Evolutionary conservation across 2,113 vertebrate species (phyloP).

Genomic region (Tenebrosternarchus preto): DNA sequence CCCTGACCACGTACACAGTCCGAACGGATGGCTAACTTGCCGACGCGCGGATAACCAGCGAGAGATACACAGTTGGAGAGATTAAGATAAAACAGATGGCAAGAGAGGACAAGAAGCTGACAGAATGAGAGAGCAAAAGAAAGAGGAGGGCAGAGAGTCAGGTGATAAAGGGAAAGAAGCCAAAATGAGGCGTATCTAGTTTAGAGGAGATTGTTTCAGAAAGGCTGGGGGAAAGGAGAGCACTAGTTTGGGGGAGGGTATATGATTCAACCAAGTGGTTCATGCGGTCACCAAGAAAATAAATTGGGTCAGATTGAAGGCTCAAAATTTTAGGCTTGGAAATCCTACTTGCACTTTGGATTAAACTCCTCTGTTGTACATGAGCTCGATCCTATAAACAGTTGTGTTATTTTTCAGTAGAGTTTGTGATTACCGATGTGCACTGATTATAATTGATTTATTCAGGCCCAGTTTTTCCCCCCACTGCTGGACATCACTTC

Average conservation of each 20-base stretch:
- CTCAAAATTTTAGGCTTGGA: background rate
- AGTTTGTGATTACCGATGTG: background rate
- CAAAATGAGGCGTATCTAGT: background rate
- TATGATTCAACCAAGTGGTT: slow-evolving; percentile 32
- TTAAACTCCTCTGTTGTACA: background rate
- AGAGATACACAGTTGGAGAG: slow-evolving; percentile 8
- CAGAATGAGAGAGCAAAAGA: slow-evolving; percentile 30
- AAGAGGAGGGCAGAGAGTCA: slow-evolving; percentile 17
- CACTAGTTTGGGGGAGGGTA: background rate
- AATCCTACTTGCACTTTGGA: background rate
- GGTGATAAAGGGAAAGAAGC: background rate
- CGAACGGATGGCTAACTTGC: background rate
- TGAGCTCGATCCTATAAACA: slow-evolving; percentile 1
- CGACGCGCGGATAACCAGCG: slow-evolving; percentile 18
- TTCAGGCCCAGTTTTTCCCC: too few relatives aligned
- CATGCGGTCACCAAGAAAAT: slow-evolving; percentile 14
- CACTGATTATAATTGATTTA: too few relatives aligned
- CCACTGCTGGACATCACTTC: background rate
- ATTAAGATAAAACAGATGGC: slow-evolving; percentile 29
- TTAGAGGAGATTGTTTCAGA: slow-evolving; percentile 28
- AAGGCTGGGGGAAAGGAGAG: background rate
- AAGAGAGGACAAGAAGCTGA: slow-evolving; percentile 25
- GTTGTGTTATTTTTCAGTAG: background rate
- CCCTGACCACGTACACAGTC: slow-evolving; percentile 22
- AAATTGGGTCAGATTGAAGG: background rate